A percentile compares a stretch with the other conserved stretches of the same genome.
Evolutionary conservation across 2,797 vertebrate genomes (phyloP).

Genomic region (Lacerta viridis): DNA sequence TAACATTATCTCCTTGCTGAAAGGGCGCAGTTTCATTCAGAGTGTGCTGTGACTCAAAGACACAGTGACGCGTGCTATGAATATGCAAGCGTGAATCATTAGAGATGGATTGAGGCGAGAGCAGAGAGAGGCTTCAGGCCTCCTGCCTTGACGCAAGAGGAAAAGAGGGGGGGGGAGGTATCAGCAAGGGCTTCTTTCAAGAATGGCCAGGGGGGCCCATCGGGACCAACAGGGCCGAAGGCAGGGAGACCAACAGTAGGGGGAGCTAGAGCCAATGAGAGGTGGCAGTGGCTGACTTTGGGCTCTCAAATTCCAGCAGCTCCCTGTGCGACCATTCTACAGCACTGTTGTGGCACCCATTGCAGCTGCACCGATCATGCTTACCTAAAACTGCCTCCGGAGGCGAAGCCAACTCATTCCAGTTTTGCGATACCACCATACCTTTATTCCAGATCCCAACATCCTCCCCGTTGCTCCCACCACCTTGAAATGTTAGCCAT

Average conservation of each 20-base stretch:
- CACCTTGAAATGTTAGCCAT: neutral
- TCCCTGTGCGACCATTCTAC: no score
- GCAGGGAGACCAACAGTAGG: no score
- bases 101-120: neutral
- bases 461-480: neutral
- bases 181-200: no score
- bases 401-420: no score
- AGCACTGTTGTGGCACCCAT: no score
- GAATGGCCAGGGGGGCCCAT: neutral
- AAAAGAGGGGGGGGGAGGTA: neutral
- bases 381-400: no score
- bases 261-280: no score
- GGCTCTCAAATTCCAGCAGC: no score
- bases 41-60: conserved; percentile 37
- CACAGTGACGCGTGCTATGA: conserved; percentile 27
- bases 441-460: neutral
- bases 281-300: no score
- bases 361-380: no score
- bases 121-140: neutral
- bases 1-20: conserved; percentile 13
- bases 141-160: neutral
- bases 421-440: no score
- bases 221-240: neutral
- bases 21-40: conserved; percentile 40
- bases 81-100: conserved; percentile 35